Evolutionary conservation across 2,113 vertebrate genomes (phyloP).

Genomic region (Dicentrarchus labrax): DNA sequence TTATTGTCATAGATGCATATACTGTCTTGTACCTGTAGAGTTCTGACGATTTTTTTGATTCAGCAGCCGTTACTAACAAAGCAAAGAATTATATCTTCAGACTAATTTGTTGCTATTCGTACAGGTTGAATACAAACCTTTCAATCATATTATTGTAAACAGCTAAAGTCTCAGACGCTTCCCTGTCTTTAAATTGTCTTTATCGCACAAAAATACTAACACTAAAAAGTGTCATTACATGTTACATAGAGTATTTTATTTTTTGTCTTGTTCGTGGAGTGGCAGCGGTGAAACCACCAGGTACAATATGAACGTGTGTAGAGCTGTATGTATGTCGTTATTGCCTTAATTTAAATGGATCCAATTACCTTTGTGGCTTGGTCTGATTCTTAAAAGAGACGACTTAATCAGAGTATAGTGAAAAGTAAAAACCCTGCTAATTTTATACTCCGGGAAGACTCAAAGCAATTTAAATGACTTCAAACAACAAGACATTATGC

Average conservation of each 20-base stretch:
- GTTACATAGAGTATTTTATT: background rate
- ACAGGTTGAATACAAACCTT: background rate
- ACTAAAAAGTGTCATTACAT: background rate
- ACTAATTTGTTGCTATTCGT: background rate
- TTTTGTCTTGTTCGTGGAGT: background rate
- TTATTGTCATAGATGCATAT: background rate
- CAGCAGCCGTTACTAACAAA: too few species aligned
- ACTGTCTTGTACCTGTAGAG: background rate
- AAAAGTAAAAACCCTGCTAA: conserved; percentile 41
- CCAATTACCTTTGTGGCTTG: conserved; percentile 36
- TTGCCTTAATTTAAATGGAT: conserved; percentile 40
- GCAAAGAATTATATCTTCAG: background rate
- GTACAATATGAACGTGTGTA: background rate
- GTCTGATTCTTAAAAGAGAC: conserved; percentile 26
- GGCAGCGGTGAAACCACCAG: background rate
- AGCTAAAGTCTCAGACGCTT: background rate
- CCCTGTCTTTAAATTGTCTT: background rate
- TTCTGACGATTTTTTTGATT: background rate
- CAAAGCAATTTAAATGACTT: conserved; percentile 58
- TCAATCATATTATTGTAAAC: background rate
- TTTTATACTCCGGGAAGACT: conserved; percentile 26
- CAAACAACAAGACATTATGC: conserved; percentile 49
- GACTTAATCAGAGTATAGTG: conserved; percentile 34
- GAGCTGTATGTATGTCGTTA: conserved; percentile 2
- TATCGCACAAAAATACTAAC: background rate